Evolutionary conservation across 2,888 invertebrate species (phyloP), one percentile per base, ranked within the genome.

Genomic region (Leptopilina myrica): DNA sequence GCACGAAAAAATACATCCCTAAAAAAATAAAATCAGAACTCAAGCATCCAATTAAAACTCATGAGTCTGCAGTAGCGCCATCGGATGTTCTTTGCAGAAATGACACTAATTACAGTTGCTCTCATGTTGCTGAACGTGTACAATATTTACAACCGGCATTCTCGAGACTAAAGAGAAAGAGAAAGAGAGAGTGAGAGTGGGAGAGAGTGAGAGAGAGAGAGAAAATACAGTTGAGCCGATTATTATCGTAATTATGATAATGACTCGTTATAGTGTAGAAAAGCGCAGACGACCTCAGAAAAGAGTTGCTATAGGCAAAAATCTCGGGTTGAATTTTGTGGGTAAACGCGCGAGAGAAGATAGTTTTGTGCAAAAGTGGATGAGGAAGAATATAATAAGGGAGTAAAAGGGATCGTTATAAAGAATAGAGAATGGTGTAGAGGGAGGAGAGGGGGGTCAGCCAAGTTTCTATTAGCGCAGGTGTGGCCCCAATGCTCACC

Each of bases 231-330:
- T 40, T 20, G 12, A 76, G 81, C 83, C 83, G 84, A 86, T 86
- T 85, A 87, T 86, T 84, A 82, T 83, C 81, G 76, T 82, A 86
- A 87, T 87, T 86, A 87, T 87, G 84, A 86, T 87, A 88, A 88
- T 87, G 83, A 85, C 79, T 69, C 69, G 53, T 69, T 69, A 69
- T 49, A 53, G 20, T 49, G 11, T 26, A 69, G 69, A 53, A 69
- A 69, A 69, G 26, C 5, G 56, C n/a, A 73, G 33, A 73, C 69
- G 53, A 53, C 53, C 33, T 73, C 53, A 73, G 73, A 73, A 73
- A 73, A 73, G 53, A 73, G 53, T 56, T 53, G 14, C 69, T 49
- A 49, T 49, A 49, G 33, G 33, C 8, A 73, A 73, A 73, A 73
- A 33, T 33, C 33, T 73, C 73, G 33, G n/a, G 9, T 1, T 20